A percentile compares a stretch with the other conserved stretches of the same genome.
These are phyloP conservation scores for Melanotaenia trifasciata DNA, from an alignment of 2,797 vertebrate species.

Conservation along the genomic window DNA sequence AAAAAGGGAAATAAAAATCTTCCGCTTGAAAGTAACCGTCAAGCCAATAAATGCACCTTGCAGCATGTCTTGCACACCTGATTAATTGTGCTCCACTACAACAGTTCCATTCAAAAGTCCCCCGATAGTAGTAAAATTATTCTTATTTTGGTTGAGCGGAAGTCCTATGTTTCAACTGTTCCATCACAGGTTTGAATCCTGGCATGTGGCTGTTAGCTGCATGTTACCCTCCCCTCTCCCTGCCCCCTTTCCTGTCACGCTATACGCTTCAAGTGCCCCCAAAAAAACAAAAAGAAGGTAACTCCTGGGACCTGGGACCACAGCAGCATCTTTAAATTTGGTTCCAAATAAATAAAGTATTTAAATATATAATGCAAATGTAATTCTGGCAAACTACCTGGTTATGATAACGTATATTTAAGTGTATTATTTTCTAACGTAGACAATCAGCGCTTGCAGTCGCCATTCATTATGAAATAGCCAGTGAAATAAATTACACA, in stretches of 20 bases:
- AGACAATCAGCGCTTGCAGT: not conserved
- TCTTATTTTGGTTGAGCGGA: too few species aligned
- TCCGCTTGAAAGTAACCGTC: not conserved
- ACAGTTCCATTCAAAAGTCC: too few species aligned
- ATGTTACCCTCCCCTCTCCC: too few species aligned
- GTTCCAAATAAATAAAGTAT: not conserved
- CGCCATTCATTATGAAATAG: conserved; percentile 7
- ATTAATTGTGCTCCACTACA: not conserved
- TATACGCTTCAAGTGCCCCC: too few species aligned
- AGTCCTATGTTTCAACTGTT: too few species aligned
- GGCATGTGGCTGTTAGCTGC: too few species aligned
- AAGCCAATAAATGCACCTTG: not conserved
- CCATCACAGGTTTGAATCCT: too few species aligned
- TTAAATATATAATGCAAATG: not conserved
- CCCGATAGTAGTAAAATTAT: too few species aligned
- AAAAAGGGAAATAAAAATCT: not conserved
- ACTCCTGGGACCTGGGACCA: not conserved
- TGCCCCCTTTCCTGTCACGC: too few species aligned
- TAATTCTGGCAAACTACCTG: not conserved
- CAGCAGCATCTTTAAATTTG: not conserved
- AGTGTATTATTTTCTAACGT: not conserved
- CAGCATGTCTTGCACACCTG: not conserved
- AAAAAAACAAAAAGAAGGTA: not conserved
- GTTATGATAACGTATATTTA: not conserved
- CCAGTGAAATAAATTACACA: not conserved